These are phyloP conservation scores for Phrynocephalus versicolor DNA, from an alignment of 2,113 vertebrate species.

Conservation along the genomic window DNA sequence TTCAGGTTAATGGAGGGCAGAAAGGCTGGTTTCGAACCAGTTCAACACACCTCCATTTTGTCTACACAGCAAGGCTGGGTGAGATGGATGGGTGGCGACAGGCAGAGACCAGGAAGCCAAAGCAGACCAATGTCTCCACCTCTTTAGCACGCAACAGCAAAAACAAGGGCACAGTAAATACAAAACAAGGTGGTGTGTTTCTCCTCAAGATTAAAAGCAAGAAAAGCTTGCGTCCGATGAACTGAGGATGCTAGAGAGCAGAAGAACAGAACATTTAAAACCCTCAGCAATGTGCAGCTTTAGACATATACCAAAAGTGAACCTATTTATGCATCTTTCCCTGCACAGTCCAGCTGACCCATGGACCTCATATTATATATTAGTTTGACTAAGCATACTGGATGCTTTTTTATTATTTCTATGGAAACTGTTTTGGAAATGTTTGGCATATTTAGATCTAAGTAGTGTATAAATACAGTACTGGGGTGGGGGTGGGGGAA, in stretches of 20 bases:
- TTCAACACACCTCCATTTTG: neutral
- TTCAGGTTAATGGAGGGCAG: fast-evolving
- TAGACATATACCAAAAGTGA: no score
- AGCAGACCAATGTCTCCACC: neutral
- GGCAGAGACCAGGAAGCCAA: neutral
- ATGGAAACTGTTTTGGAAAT: no score
- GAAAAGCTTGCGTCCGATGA: neutral
- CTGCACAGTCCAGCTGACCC: no score
- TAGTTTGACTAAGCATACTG: no score
- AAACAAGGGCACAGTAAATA: slow-evolving; percentile 17
- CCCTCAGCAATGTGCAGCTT: no score
- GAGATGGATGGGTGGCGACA: neutral
- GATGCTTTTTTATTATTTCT: no score
- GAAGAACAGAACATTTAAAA: no score
- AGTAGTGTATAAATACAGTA: no score
- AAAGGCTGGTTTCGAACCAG: slow-evolving; percentile 16
- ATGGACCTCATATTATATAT: no score
- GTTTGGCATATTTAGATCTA: no score
- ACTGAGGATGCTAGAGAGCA: neutral
- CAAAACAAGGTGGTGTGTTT: neutral
- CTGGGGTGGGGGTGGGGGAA: no score
- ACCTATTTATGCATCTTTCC: no score
- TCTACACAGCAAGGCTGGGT: neutral
- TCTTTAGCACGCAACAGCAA: slow-evolving; percentile 30
- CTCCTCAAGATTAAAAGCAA: neutral